Evolutionary conservation across 2,888 invertebrate genomes (phyloP).

Genomic region (Nomada flava): DNA sequence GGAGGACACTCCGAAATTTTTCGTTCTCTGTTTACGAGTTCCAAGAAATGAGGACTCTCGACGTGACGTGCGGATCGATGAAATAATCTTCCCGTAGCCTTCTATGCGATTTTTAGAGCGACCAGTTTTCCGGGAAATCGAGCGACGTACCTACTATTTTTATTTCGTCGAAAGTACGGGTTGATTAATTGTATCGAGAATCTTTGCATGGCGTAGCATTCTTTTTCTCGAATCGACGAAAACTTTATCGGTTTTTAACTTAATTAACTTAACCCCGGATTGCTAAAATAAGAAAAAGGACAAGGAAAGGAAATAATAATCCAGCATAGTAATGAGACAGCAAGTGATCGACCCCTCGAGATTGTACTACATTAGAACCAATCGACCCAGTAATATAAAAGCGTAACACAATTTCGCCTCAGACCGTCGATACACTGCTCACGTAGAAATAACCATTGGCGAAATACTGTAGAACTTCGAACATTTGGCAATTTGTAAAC

Average conservation of each 20-base stretch:
- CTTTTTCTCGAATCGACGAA: neutral
- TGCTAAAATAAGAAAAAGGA: too few relatives aligned
- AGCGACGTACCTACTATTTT: slow-evolving; percentile 15
- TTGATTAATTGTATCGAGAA: slow-evolving; percentile 3
- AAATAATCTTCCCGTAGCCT: slow-evolving; percentile 20
- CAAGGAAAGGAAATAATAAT: neutral
- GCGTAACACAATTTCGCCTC: slow-evolving; percentile 9
- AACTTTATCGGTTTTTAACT: too few relatives aligned
- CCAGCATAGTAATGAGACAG: neutral
- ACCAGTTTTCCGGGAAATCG: slow-evolving; percentile 18
- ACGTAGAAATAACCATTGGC: neutral
- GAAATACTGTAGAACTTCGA: neutral
- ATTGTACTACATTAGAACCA: neutral
- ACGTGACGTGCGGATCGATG: neutral
- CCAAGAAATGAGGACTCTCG: slow-evolving; percentile 7
- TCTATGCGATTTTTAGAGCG: neutral
- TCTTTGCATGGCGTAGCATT: neutral
- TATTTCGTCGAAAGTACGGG: neutral
- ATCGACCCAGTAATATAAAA: slow-evolving; percentile 26
- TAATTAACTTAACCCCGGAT: too few relatives aligned
- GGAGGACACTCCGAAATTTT: neutral
- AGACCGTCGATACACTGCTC: neutral
- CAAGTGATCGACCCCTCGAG: neutral
- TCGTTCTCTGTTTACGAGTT: neutral
- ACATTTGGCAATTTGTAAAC: too few relatives aligned